Percentiles rank a stretch among this genome's conserved stretches.
Evolutionary conservation across 2,113 vertebrate species (phyloP).

Genomic region (Hydropotes inermis): DNA sequence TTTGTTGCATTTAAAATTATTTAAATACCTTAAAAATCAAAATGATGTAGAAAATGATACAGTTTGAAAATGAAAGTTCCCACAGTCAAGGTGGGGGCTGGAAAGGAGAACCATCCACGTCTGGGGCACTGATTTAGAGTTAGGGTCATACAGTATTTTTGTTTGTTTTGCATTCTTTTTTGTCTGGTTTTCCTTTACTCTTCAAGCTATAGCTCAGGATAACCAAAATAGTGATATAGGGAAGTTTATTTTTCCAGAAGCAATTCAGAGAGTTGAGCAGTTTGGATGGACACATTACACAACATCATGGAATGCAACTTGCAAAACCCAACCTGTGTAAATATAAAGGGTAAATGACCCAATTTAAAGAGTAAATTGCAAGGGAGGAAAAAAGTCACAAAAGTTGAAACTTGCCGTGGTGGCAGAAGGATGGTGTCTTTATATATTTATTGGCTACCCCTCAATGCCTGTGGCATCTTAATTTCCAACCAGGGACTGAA

Average conservation of each 20-base stretch:
- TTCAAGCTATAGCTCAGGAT: neutral
- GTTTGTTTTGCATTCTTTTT: neutral
- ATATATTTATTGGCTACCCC: neutral
- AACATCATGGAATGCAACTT: neutral
- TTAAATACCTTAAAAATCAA: neutral
- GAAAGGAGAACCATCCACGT: neutral
- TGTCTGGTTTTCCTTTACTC: neutral
- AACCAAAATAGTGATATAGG: neutral
- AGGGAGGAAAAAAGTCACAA: neutral
- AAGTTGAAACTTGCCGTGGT: neutral
- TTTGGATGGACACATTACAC: neutral
- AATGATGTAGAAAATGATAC: neutral
- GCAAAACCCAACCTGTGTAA: neutral
- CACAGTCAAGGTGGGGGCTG: neutral
- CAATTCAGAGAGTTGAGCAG: neutral
- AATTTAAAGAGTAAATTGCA: neutral
- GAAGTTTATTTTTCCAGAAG: neutral
- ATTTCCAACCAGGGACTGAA: neutral
- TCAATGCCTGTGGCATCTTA: neutral
- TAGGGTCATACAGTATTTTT: neutral
- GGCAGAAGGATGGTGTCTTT: neutral
- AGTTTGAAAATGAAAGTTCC: neutral
- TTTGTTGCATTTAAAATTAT: neutral
- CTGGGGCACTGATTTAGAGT: accelerated
- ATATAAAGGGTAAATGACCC: neutral